Evolutionary conservation across 2,888 invertebrate species (phyloP).

Genomic region (Neoascia interrupta): DNA sequence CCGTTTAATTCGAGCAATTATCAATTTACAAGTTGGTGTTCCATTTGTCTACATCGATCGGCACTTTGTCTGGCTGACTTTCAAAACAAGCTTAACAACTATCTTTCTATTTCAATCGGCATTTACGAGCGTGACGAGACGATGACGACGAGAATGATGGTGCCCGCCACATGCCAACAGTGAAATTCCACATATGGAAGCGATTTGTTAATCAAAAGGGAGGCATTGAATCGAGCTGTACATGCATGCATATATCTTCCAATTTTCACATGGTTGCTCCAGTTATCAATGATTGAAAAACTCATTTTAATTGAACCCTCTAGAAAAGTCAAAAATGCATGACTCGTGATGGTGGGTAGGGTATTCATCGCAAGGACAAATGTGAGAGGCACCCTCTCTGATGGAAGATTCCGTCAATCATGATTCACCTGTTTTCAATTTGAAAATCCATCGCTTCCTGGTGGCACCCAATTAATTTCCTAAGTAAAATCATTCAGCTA

Average conservation of each 20-base stretch:
- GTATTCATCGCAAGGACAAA: background rate
- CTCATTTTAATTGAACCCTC: constrained; percentile 40
- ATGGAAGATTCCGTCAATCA: constrained; percentile 18
- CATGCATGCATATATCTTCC: no score
- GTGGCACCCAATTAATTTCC: constrained; percentile 62
- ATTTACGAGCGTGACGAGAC: constrained; percentile 34
- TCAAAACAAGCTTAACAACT: constrained; percentile 19
- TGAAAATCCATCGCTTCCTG: constrained; percentile 60
- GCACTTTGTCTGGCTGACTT: constrained; percentile 37
- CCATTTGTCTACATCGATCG: constrained; percentile 46
- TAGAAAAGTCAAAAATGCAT: constrained; percentile 11
- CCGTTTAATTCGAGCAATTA: constrained; percentile 54
- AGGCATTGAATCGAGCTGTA: no score
- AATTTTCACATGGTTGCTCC: constrained; percentile 3
- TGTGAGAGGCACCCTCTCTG: no score
- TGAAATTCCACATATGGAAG: constrained; percentile 32
- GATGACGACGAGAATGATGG: constrained; percentile 5
- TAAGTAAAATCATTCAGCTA: constrained; percentile 51
- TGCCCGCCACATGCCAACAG: background rate
- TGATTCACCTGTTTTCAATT: constrained; percentile 59
- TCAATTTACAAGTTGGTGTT: constrained; percentile 48
- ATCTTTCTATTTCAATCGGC: constrained; percentile 27
- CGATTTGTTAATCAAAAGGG: constrained; percentile 22
- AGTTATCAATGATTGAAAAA: constrained; percentile 34
- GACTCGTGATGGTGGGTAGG: background rate